Conservation (phyloP, 2,888 invertebrate genomes). For the Stenurella melanura region DNA sequence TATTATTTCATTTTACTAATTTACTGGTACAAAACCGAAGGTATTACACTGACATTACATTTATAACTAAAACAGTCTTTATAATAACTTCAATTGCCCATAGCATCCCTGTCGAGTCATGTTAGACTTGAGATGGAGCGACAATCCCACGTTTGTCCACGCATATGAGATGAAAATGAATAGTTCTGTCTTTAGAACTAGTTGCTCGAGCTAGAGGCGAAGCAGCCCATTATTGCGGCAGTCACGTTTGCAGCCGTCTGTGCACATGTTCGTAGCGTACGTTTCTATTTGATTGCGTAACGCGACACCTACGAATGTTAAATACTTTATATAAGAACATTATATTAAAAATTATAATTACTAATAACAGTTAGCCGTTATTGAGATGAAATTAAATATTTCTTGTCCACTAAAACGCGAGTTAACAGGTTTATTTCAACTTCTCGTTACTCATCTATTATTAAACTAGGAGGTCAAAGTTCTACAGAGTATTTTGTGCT, state of each 20-base stretch:
- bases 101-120: no score
- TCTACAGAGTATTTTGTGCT: neutral
- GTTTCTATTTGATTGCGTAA: slow-evolving; percentile 58
- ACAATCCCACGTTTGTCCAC: no score
- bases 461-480: neutral
- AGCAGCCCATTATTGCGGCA: slow-evolving; percentile 25
- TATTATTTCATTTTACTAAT: no score
- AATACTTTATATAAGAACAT: slow-evolving; percentile 54
- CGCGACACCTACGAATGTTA: slow-evolving; percentile 52
- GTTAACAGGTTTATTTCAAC: neutral
- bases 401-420: slow-evolving; percentile 12
- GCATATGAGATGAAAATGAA: no score
- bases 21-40: no score
- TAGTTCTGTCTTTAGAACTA: no score
- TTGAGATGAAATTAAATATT: slow-evolving; percentile 47
- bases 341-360: slow-evolving; percentile 53
- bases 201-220: slow-evolving; percentile 1
- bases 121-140: no score
- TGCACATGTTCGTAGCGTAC: slow-evolving; percentile 60
- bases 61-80: no score
- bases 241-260: slow-evolving; percentile 58
- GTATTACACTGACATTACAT: no score
- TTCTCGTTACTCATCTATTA: neutral
- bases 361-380: slow-evolving; percentile 55
- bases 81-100: no score